Evolutionary conservation across 2,797 vertebrate genomes (phyloP).

Genomic region (Salarias fasciatus): DNA sequence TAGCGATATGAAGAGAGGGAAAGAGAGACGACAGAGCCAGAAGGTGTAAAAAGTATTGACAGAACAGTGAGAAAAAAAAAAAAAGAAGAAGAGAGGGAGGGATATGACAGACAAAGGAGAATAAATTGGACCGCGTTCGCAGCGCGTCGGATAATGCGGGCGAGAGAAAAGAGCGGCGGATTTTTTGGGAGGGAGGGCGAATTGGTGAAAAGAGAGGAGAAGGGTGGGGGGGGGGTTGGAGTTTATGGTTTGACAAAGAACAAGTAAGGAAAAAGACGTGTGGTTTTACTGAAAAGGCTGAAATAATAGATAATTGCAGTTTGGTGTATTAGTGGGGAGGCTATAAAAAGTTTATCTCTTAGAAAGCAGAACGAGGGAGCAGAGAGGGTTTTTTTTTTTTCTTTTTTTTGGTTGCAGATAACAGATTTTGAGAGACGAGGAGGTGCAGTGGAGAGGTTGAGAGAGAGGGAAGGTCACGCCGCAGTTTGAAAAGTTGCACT

Average conservation of each 20-base stretch:
- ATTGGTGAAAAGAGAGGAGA: conserved; percentile 2
- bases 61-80: neutral
- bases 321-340: neutral
- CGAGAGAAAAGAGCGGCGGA: conserved; percentile 38
- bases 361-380: neutral
- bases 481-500: conserved; percentile 54
- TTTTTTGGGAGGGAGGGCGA: conserved; percentile 2
- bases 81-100: neutral
- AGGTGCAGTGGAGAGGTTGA: conserved; percentile 21
- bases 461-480: conserved; percentile 29
- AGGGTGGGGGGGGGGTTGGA: neutral
- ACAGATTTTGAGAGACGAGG: neutral
- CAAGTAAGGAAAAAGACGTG: conserved; percentile 1
- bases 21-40: conserved; percentile 5
- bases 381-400: neutral
- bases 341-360: neutral
- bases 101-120: conserved; percentile 8
- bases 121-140: conserved; percentile 14
- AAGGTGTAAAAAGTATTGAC: conserved; percentile 42
- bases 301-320: neutral
- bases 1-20: conserved; percentile 2
- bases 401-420: conserved; percentile 9
- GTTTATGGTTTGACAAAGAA: neutral
- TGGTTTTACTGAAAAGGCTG: neutral
- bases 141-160: conserved; percentile 13